Conservation (phyloP, 1,140 invertebrate genomes). For the Zaprionus camerounensis region DNA sequence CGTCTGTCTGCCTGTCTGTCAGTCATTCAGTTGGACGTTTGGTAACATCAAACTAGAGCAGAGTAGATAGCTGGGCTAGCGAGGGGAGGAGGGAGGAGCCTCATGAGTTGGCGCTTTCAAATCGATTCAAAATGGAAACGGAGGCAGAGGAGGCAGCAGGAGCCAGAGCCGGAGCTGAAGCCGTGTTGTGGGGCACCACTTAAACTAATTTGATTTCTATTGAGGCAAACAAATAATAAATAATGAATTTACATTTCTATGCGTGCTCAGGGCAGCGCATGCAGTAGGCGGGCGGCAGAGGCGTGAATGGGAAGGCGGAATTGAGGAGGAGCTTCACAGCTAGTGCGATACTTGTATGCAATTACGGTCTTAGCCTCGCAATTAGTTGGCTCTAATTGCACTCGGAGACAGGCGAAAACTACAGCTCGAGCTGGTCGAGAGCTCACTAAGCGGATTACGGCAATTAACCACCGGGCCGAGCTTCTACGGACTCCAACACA, state of each 20-base stretch:
- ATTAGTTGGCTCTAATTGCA: conserved; percentile 53
- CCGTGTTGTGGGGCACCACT: conserved; percentile 56
- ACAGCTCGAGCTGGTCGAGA: conserved; percentile 33
- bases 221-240: conserved; percentile 83
- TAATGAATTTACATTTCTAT: conserved; percentile 83
- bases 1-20: conserved; percentile 47
- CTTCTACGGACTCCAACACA: neutral
- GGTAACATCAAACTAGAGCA: conserved; percentile 57
- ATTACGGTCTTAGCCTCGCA: conserved; percentile 47
- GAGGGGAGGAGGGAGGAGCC: conserved; percentile 18
- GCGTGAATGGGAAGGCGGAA: neutral
- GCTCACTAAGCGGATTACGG: conserved; percentile 67
- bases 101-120: conserved; percentile 67
- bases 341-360: conserved; percentile 43
- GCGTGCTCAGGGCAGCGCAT: conserved; percentile 53
- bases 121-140: conserved; percentile 60
- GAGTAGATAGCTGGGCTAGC: conserved; percentile 9
- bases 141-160: conserved; percentile 18
- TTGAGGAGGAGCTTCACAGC: conserved; percentile 6
- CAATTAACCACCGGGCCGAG: conserved; percentile 54
- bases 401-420: conserved; percentile 31
- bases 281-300: neutral
- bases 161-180: conserved; percentile 11
- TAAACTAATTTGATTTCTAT: conserved; percentile 83
- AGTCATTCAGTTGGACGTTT: conserved; percentile 10